Conservation (phyloP, 2,113 vertebrate species). For the Rhombomys opimus region DNA sequence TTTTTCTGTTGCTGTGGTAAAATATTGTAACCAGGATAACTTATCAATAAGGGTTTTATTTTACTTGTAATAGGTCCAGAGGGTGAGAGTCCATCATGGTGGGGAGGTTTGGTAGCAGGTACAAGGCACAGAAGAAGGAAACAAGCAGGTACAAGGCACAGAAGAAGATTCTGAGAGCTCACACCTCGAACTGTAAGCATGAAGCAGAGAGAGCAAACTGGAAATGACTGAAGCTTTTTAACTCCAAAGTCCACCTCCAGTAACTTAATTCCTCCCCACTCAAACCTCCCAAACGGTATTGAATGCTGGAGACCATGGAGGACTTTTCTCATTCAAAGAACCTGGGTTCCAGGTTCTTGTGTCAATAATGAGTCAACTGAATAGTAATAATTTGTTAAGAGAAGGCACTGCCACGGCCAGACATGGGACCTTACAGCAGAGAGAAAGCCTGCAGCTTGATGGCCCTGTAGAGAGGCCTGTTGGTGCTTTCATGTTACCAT, state of each 20-base stretch:
- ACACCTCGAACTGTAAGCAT: background rate
- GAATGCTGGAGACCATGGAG: background rate
- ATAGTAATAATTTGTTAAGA: background rate
- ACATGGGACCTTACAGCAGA: background rate
- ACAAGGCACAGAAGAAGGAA: background rate
- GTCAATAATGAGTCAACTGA: background rate
- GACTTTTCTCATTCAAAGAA: background rate
- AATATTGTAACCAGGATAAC: background rate
- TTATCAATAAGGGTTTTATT: no score
- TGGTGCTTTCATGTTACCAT: background rate
- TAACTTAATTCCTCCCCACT: background rate
- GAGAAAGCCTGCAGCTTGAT: background rate
- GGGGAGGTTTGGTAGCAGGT: background rate
- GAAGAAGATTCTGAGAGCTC: background rate
- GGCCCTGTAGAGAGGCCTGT: fast-evolving
- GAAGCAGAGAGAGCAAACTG: background rate
- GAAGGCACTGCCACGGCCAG: background rate
- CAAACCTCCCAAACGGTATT: background rate
- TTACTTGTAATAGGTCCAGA: background rate
- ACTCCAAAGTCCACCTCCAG: background rate
- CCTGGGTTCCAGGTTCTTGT: background rate
- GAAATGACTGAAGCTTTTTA: background rate
- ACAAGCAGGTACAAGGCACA: background rate
- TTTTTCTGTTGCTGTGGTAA: background rate
- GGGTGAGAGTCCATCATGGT: background rate